Percentiles rank a stretch among this genome's conserved stretches.
These are phyloP conservation scores for Ptychochromis oligacanthus DNA, from an alignment of 2,113 vertebrate species.

Conservation along the genomic window DNA sequence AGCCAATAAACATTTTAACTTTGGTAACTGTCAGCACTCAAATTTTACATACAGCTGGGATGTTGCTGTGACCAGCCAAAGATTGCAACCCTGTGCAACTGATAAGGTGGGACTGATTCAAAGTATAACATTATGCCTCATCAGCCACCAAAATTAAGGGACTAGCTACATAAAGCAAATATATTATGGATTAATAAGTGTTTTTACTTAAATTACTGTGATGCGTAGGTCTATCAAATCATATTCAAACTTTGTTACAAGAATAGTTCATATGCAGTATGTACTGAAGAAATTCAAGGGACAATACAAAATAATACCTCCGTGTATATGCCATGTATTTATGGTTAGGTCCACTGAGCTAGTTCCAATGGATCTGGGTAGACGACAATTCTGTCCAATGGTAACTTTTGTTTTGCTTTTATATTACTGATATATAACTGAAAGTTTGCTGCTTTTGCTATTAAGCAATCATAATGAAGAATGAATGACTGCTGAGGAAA, in stretches of 20 bases:
- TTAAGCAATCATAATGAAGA: too few species aligned
- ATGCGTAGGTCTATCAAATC: neutral
- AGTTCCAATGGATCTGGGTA: too few species aligned
- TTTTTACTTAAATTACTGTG: neutral
- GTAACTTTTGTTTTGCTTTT: too few species aligned
- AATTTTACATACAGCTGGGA: neutral
- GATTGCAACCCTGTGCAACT: neutral
- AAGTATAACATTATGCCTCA: neutral
- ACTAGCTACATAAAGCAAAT: neutral
- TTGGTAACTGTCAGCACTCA: neutral
- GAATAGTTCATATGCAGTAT: neutral
- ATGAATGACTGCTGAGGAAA: too few species aligned
- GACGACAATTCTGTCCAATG: too few species aligned
- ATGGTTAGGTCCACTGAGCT: too few species aligned
- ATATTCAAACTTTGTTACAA: neutral
- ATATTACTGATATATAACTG: too few species aligned
- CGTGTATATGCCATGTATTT: too few species aligned
- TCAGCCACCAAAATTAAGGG: neutral
- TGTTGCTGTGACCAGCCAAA: neutral
- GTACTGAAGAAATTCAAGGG: neutral
- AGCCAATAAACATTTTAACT: neutral
- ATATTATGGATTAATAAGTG: neutral
- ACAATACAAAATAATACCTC: too few species aligned
- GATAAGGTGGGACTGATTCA: neutral
- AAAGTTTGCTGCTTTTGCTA: too few species aligned